Base-by-base conservation (phyloP, 2,113 vertebrate species). In the Gobiocypris rarus region DNA sequence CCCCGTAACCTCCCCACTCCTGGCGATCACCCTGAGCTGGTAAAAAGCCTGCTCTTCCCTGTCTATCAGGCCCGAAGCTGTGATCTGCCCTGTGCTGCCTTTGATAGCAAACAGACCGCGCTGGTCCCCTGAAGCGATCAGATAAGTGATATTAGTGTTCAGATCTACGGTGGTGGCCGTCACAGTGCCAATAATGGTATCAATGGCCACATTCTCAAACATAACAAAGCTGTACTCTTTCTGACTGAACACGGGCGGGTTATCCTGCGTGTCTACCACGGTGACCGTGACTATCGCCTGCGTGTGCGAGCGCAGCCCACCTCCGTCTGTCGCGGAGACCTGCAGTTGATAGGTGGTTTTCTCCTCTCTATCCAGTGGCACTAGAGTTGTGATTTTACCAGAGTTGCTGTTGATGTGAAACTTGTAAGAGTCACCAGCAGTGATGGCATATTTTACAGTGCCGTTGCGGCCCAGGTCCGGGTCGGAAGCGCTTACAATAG, bases 211-310 rank as follows among this genome's bases (percentile, higher is more conserved):
- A 0, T 99, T 99, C 93, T 99, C 98, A 94, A 99, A 99, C 87
- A 98, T 97, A 88, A 99, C 97, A 82, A 99, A 99, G 89, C 96
- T 98, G 90, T 99, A 99, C 4, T 38, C 88, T 24, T 85, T 93
- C 92, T 98, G 98, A 87, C 92, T 94, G 87, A 99, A 99, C 22
- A 96, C 93, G 3, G 97, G 98, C 0, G 98, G 97, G 86, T 97
- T 98, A 87, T 99, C 98, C 88, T 99, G 98, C 0, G 97, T 98
- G 89, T 99, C 98, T 85, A 98, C 88, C 2, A 99, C 98, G 2
- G 96, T 99, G 74, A 99, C 92, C 19, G 98, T 99, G 54, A 99
- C 97, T 59, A 98, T 96, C 9, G 97, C 98, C 77, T 95, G 97
- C 22, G 92, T 95, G 81, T 97, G 93, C 0, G 98, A 97, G 11